phyloP scores from a whole-genome alignment of 1,140 invertebrate species.

The Drosophila sulfurigaster region DNA sequence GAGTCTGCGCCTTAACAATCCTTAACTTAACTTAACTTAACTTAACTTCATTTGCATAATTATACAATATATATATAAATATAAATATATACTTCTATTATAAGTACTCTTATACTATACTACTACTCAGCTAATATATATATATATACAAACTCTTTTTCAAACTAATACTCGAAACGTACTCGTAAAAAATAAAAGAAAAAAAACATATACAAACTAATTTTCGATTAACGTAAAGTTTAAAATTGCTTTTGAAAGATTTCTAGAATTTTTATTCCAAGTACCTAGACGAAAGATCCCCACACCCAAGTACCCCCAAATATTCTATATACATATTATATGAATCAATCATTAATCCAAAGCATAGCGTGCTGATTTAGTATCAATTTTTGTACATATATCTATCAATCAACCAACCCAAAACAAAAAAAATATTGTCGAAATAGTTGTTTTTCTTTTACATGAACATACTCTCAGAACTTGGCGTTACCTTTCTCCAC shows the following conservation, averaged over 20 bases:
- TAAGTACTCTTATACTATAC: conserved; percentile 37
- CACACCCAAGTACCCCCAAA: not conserved
- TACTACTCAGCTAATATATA: conserved; percentile 31
- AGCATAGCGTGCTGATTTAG: conserved; percentile 75
- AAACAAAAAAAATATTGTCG: conserved; percentile 4
- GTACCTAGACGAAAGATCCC: conserved; percentile 34
- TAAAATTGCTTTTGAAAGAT: conserved; percentile 36
- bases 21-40: conserved; percentile 52
- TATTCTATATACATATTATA: conserved; percentile 16
- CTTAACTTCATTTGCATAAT: conserved; percentile 17
- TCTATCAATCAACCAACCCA: not conserved
- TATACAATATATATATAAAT: conserved; percentile 31
- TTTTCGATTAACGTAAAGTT: conserved; percentile 40
- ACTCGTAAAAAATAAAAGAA: conserved; percentile 22
- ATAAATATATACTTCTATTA: conserved; percentile 34
- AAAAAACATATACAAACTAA: conserved; percentile 7
- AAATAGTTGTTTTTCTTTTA: conserved; percentile 41
- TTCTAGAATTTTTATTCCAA: conserved; percentile 33
- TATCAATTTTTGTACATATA: conserved; percentile 18
- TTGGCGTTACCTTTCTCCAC: not conserved
- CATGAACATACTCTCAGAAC: conserved; percentile 1
- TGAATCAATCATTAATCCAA: conserved; percentile 25
- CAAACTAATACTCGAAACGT: conserved; percentile 34
- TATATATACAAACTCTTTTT: conserved; percentile 37
- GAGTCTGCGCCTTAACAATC: conserved; percentile 51